Conservation (phyloP, 2,797 vertebrate genomes). For the Rhadinocentrus ornatus region DNA sequence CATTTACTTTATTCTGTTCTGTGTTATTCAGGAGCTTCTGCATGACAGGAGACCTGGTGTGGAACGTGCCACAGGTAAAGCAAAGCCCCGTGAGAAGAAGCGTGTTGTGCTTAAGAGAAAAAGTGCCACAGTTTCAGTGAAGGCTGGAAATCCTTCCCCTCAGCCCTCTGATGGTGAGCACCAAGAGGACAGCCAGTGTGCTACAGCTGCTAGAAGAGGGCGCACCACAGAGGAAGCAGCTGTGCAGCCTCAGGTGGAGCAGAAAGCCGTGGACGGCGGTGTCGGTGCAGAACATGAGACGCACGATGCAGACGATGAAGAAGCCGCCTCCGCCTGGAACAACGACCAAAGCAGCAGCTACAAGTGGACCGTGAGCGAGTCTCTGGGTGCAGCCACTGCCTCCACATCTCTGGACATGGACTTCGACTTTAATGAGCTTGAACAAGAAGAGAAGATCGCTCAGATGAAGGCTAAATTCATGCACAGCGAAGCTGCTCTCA, state of each 20-base stretch:
- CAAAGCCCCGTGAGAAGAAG: not conserved
- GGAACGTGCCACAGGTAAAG: not conserved
- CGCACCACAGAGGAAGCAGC: not conserved
- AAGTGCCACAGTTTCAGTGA: not conserved
- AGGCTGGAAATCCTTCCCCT: not conserved
- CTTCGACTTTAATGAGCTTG: conserved; percentile 51
- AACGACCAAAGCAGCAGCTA: not conserved
- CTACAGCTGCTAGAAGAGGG: not conserved
- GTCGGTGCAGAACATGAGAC: not conserved
- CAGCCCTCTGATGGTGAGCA: not conserved
- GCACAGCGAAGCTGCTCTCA: conserved; percentile 7
- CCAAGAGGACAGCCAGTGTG: not conserved
- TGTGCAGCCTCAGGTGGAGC: too few relatives aligned
- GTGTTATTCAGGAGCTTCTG: conserved; percentile 23
- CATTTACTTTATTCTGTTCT: not conserved
- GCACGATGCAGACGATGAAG: not conserved
- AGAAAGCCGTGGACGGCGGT: not conserved
- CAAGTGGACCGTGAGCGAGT: conserved; percentile 1
- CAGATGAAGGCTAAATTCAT: conserved; percentile 35
- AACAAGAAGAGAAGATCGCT: conserved; percentile 45
- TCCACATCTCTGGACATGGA: not conserved
- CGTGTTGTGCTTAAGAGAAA: not conserved
- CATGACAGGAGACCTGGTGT: not conserved
- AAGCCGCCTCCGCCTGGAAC: not conserved
- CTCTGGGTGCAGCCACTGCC: not conserved